Evolutionary conservation across 2,113 vertebrate species (phyloP).

Genomic region (Eubucco bourcierii): DNA sequence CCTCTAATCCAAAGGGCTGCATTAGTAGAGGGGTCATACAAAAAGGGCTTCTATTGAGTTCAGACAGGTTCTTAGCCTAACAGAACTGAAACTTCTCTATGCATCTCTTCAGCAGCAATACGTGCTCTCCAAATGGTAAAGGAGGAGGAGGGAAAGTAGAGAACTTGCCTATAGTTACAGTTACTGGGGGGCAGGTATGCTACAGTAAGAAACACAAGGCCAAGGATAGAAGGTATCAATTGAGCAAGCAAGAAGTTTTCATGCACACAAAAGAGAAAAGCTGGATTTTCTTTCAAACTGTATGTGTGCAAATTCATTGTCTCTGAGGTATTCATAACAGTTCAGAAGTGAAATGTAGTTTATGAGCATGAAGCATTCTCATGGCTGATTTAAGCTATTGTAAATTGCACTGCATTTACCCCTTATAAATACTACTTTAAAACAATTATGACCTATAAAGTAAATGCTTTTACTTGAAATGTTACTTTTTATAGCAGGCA

Average conservation of each 20-base stretch:
- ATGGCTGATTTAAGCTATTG: slow-evolving; percentile 7
- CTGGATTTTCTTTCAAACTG: background rate
- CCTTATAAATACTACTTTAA: slow-evolving; percentile 20
- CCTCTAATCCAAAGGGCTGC: background rate
- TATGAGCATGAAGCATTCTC: slow-evolving; percentile 7
- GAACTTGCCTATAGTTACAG: background rate
- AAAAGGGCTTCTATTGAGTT: background rate
- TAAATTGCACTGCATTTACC: slow-evolving; percentile 19
- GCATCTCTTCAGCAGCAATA: background rate
- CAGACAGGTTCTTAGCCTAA: background rate
- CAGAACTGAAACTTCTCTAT: background rate
- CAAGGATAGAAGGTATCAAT: background rate
- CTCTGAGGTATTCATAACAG: background rate
- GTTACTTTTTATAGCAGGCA: background rate
- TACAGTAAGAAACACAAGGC: background rate
- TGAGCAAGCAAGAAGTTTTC: background rate
- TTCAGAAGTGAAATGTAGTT: slow-evolving; percentile 41
- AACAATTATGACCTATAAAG: slow-evolving; percentile 42
- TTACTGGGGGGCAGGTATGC: background rate
- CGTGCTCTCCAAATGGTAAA: background rate
- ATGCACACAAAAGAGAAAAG: background rate
- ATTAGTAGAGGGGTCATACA: background rate
- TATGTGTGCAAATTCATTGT: slow-evolving; percentile 6
- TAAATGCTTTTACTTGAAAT: slow-evolving; percentile 40
- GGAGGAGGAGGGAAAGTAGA: background rate